Evolutionary conservation across 2,888 invertebrate genomes (phyloP).

Genomic region (Dexiosoma caninum): DNA sequence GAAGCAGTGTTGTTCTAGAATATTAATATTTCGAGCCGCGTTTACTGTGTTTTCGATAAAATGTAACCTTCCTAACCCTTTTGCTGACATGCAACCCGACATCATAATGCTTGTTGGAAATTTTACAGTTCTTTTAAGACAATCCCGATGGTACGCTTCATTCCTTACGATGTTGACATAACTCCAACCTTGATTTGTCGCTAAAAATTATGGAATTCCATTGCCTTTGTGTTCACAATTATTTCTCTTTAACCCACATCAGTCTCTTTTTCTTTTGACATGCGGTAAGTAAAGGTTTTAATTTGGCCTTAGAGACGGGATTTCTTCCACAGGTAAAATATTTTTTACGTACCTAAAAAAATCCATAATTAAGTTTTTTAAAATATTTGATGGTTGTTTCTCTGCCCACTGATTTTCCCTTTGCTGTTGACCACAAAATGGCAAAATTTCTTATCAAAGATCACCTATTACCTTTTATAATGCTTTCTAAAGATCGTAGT

Average conservation of each 20-base stretch:
- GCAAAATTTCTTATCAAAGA: background rate
- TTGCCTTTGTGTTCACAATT: background rate
- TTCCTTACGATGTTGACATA: background rate
- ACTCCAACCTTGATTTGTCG: constrained; percentile 1
- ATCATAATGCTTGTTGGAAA: constrained; percentile 10
- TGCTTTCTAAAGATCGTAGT: background rate
- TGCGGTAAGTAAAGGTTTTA: background rate
- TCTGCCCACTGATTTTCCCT: background rate
- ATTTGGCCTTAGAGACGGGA: background rate
- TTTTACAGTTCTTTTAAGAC: constrained; percentile 6
- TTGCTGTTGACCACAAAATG: background rate
- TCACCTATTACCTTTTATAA: background rate
- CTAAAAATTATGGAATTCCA: constrained; percentile 6
- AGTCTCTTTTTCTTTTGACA: background rate
- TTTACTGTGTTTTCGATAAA: constrained; percentile 12
- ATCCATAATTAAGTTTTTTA: background rate
- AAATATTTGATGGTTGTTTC: background rate
- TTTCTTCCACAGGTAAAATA: background rate
- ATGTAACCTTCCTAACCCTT: background rate
- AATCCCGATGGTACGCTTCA: constrained; percentile 10
- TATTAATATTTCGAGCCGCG: background rate
- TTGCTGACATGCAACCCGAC: background rate
- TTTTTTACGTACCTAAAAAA: background rate
- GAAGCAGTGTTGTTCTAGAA: background rate
- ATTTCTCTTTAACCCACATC: background rate